Percentiles rank a stretch among this genome's conserved stretches.
phyloP scores from a whole-genome alignment of 2,888 invertebrate genomes.

The Dasysyrphus albostriatus region DNA sequence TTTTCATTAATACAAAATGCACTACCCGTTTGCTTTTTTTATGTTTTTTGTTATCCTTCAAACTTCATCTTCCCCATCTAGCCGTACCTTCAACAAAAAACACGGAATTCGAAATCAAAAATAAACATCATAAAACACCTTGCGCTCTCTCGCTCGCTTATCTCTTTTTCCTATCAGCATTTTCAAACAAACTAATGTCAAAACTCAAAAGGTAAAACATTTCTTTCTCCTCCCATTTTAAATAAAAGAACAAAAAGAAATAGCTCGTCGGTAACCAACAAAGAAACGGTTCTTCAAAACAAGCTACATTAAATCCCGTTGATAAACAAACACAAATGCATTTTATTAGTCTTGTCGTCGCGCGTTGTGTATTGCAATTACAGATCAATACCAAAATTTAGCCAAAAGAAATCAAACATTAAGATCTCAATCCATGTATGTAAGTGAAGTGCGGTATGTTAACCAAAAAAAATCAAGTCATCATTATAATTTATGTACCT shows the following conservation, averaged over 20 bases:
- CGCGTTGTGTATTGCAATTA: not conserved
- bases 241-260: not conserved
- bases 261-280: not conserved
- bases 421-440: not conserved
- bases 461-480: not conserved
- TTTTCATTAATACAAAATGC: no score
- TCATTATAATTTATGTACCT: no score
- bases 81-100: not conserved
- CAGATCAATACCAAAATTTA: not conserved
- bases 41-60: not conserved
- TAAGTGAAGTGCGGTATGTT: not conserved
- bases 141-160: not conserved
- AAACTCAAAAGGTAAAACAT: not conserved
- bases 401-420: not conserved
- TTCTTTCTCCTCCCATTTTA: not conserved
- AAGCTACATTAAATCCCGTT: not conserved
- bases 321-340: not conserved
- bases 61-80: not conserved
- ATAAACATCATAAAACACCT: not conserved
- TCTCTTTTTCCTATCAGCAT: not conserved
- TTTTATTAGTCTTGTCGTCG: not conserved
- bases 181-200: not conserved
- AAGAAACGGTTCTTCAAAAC: not conserved
- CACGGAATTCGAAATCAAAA: not conserved
- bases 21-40: no score